These are phyloP conservation scores for Plebejus anna DNA, from an alignment of 2,888 invertebrate genomes.

Conservation along the genomic window DNA sequence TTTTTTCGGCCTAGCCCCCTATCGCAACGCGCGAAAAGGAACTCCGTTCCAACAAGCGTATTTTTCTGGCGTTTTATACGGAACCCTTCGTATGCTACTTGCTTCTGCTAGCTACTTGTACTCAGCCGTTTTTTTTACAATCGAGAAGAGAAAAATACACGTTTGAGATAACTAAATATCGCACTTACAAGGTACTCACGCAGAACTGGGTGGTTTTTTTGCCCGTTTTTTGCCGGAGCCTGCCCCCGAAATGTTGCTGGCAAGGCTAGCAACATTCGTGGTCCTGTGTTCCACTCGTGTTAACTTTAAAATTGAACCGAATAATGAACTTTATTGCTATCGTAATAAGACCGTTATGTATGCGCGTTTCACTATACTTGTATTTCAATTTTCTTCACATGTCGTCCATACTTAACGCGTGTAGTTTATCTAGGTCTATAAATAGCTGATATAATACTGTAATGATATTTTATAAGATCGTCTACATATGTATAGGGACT, in stretches of 20 bases:
- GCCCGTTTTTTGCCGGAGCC: slow-evolving; percentile 30
- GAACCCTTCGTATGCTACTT: neutral
- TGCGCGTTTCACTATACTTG: neutral
- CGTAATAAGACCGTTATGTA: neutral
- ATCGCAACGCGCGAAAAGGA: no score
- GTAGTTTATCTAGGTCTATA: slow-evolving; percentile 9
- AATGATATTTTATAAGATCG: neutral
- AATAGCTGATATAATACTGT: slow-evolving; percentile 8
- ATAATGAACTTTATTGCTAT: slow-evolving; percentile 1
- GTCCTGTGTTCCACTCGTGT: slow-evolving; percentile 11
- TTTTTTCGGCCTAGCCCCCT: no score
- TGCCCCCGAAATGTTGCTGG: slow-evolving; percentile 63
- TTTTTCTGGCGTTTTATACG: neutral
- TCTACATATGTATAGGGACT: neutral
- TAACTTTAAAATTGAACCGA: slow-evolving; percentile 7
- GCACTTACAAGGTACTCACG: neutral
- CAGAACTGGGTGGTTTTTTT: slow-evolving; percentile 6
- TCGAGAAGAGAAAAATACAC: neutral
- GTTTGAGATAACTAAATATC: neutral
- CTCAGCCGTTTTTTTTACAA: neutral
- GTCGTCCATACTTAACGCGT: neutral
- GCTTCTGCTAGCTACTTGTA: neutral
- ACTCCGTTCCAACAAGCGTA: neutral
- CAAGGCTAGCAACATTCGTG: slow-evolving; percentile 70
- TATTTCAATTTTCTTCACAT: slow-evolving; percentile 6